Conservation (phyloP, 92 coral and sea anemone genomes). For the Porites cylindrica region DNA sequence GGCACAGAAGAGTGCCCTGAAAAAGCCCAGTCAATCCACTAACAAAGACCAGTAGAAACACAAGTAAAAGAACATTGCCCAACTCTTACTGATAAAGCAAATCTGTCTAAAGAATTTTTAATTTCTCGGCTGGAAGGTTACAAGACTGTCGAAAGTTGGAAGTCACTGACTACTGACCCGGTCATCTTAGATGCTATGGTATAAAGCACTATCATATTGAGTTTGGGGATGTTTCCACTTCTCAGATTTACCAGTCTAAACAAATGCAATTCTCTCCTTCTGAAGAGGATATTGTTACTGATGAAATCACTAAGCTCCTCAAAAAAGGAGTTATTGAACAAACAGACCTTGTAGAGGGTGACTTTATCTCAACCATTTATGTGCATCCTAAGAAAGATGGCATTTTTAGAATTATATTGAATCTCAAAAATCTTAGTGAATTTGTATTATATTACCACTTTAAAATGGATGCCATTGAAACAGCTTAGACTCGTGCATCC, state of each 20-base stretch:
- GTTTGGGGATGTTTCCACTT: constrained; percentile 27
- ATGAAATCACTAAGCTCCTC: constrained; percentile 18
- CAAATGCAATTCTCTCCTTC: constrained; percentile 20
- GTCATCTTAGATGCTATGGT: constrained; percentile 37
- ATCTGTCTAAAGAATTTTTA: not conserved
- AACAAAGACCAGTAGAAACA: constrained; percentile 28
- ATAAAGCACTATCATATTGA: constrained; percentile 45
- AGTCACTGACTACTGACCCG: constrained; percentile 55
- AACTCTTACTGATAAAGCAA: not conserved
- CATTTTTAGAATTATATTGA: constrained; percentile 30
- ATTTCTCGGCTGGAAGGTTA: constrained; percentile 42
- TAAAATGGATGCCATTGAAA: constrained; percentile 48
- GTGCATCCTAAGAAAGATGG: constrained; percentile 43
- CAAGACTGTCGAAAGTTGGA: constrained; percentile 26
- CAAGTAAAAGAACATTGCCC: constrained; percentile 16
- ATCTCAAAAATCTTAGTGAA: constrained; percentile 44
- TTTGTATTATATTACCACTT: constrained; percentile 42
- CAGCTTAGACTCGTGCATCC: constrained; percentile 37
- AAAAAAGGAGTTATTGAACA: constrained; percentile 30
- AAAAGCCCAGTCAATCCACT: constrained; percentile 11
- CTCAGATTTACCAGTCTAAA: constrained; percentile 11
- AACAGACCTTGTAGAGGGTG: constrained; percentile 6
- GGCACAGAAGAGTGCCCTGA: constrained; percentile 25
- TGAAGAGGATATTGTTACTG: constrained; percentile 26
- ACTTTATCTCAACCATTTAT: constrained; percentile 45